Conservation (phyloP, 1,140 invertebrate genomes). For the Lepidurus arcticus region DNA sequence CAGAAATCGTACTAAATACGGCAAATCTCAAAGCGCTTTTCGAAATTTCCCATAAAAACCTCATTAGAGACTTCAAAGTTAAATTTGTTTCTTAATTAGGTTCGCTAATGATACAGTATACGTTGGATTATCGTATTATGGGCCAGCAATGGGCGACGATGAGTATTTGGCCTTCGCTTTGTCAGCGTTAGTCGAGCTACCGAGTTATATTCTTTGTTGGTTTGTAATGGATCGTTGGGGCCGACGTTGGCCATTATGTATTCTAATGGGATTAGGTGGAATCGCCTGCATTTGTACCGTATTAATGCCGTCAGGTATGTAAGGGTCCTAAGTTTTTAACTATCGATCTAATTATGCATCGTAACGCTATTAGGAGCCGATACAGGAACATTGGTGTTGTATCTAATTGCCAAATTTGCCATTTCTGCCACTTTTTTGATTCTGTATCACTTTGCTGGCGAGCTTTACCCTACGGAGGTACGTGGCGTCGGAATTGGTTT, state of each 20-base stretch:
- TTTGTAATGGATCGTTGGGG: conserved; percentile 76
- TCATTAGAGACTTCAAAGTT: background rate
- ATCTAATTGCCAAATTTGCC: conserved; percentile 78
- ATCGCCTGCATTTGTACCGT: conserved; percentile 74
- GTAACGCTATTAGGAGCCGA: conserved; percentile 60
- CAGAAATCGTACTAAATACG: background rate
- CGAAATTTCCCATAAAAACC: background rate
- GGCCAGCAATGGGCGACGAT: conserved; percentile 72
- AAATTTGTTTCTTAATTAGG: conserved; percentile 43
- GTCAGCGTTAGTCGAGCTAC: conserved; percentile 73
- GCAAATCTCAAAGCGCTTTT: background rate
- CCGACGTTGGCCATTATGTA: conserved; percentile 70
- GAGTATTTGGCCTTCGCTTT: conserved; percentile 80
- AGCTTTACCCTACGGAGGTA: conserved; percentile 78
- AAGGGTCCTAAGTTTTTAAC: background rate
- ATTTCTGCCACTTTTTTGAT: conserved; percentile 86
- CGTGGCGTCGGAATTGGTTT: conserved; percentile 81
- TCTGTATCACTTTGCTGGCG: conserved; percentile 83
- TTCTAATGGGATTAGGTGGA: conserved; percentile 75
- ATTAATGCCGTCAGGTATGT: conserved; percentile 61
- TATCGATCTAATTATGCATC: background rate
- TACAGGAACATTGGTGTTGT: conserved; percentile 64
- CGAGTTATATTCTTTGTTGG: conserved; percentile 77
- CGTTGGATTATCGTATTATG: conserved; percentile 78
- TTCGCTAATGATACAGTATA: conserved; percentile 72